phyloP scores from a whole-genome alignment of 2,797 vertebrate genomes.

The Holocentrus rufus region DNA sequence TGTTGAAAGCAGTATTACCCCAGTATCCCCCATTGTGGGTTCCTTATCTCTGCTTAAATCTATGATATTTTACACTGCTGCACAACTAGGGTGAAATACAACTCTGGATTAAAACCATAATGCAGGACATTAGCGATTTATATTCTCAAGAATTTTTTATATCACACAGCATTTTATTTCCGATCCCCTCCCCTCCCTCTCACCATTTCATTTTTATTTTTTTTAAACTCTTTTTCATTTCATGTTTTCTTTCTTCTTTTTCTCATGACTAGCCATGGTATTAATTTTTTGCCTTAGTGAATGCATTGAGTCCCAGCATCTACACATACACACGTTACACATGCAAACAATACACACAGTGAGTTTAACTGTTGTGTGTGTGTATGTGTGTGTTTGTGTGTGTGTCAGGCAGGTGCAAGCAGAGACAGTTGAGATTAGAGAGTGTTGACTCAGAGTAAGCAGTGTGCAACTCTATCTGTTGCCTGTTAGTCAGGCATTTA shows the following conservation, averaged over 20 bases:
- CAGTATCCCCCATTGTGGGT: constrained; percentile 20
- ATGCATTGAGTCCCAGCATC: constrained; percentile 7
- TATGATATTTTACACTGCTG: not conserved
- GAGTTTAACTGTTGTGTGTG: constrained; percentile 22
- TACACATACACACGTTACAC: constrained; percentile 1
- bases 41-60: not conserved
- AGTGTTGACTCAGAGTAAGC: constrained; percentile 91
- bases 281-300: constrained; percentile 10
- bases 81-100: constrained; percentile 11
- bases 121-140: not conserved
- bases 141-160: constrained; percentile 7
- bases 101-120: constrained; percentile 12
- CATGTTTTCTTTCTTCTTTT: not conserved
- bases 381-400: constrained; percentile 22
- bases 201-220: not conserved
- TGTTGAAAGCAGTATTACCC: constrained; percentile 51
- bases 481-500: constrained; percentile 87
- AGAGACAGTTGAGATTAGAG: constrained; percentile 88
- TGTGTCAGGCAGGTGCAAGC: constrained; percentile 84
- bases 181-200: not conserved
- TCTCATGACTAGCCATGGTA: constrained; percentile 8
- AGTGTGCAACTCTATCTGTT: constrained; percentile 85
- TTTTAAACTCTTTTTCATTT: constrained; percentile 15
- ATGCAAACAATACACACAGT: constrained; percentile 30
- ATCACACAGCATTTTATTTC: not conserved